These are phyloP conservation scores for Hyalella azteca DNA, from an alignment of 2,888 invertebrate genomes.

Conservation along the genomic window DNA sequence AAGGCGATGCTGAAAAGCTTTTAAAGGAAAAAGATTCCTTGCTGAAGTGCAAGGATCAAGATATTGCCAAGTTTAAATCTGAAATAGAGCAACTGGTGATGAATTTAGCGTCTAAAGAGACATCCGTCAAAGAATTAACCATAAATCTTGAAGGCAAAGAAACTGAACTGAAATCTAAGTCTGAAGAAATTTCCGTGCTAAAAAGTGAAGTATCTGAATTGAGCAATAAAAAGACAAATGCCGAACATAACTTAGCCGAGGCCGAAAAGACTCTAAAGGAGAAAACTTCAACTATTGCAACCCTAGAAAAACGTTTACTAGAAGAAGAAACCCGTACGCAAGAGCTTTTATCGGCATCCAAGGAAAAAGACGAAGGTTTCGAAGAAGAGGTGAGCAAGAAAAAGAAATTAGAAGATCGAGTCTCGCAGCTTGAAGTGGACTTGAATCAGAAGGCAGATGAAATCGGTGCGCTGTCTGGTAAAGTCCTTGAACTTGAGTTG, in stretches of 20 bases:
- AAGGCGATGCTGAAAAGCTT: constrained; percentile 12
- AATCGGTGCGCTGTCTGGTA: background rate
- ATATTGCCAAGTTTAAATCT: background rate
- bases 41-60: background rate
- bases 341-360: constrained; percentile 35
- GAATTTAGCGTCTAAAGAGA: background rate
- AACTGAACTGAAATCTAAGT: background rate
- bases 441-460: background rate
- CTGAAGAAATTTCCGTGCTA: background rate
- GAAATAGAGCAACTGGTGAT: background rate
- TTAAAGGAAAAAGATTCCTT: background rate
- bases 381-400: constrained; percentile 25
- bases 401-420: background rate
- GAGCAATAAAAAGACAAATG: background rate
- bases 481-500: background rate
- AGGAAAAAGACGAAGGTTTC: constrained; percentile 23
- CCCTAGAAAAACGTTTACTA: background rate
- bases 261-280: background rate
- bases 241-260: background rate
- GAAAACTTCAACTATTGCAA: background rate
- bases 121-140: background rate
- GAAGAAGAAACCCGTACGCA: constrained; percentile 8
- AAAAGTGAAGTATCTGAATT: background rate
- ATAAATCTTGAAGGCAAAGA: background rate
- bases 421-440: background rate